Base-by-base conservation (phyloP, 2,113 vertebrate genomes). In the Theristicus caerulescens region DNA sequence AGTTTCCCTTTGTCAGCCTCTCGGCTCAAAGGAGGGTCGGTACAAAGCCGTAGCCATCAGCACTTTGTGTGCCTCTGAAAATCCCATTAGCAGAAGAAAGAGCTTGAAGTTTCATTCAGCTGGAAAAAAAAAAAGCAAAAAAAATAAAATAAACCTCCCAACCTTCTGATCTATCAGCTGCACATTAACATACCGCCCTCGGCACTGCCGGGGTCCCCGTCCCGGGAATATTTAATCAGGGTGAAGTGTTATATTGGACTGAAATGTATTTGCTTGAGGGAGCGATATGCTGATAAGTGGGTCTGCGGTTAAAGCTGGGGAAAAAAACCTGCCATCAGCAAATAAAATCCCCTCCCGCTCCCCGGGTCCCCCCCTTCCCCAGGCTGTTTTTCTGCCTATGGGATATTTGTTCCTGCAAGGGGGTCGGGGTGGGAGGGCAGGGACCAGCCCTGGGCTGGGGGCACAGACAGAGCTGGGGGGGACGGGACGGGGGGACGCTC, bases 11-110 rank as follows among this genome's bases (percentile, higher is more conserved):
- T 97, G 96, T 97, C 91, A 95, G 94, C 91, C 94, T 74, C 87
- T 91, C 3, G 0, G 86, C 94, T 96, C 94, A 86, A 84, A 94
- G 69, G 80, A 96, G 87, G 46, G 84, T 76, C 21, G 21, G 85
- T 94, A 92, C 94, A 97, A 97, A 97, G 96, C 93, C 36, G n/a
- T 92, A 89, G 95, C 96, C 96, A 93, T 95, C 94, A 97, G 97
- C 96, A 96, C 86, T 97, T 96, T 95, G 87, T 96, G 82, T 82
- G 86, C 83, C 74, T 96, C 94, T 89, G 86, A 96, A 97, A 97
- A 97, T 97, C 94, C 97, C 95, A 97, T 97, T 97, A 97, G 94
- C 70, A 80, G 95, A 96, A 96, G 96, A 97, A 96, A 95, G 94
- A 89, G 94, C 94, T 96, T 95, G 93, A 96, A 93, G 93, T 97